These are phyloP conservation scores for Luidia sarsii DNA, from an alignment of 53 echinoderm and acorn worm species.

Conservation along the genomic window DNA sequence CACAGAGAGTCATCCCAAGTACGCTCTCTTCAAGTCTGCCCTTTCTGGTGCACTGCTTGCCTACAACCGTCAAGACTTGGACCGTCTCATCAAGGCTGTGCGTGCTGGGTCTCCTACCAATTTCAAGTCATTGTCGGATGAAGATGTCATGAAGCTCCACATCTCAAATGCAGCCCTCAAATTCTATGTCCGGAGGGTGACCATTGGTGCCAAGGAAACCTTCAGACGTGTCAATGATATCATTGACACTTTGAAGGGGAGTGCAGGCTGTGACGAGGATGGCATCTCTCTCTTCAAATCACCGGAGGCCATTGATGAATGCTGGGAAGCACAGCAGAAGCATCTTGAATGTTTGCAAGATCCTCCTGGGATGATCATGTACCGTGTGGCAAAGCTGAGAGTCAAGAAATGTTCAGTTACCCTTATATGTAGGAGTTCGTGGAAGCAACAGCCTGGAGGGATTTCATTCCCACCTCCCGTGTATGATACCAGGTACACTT, in stretches of 20 bases:
- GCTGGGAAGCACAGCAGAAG: slow-evolving; percentile 54
- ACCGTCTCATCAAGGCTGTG: slow-evolving; percentile 28
- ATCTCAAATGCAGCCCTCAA: slow-evolving; percentile 17
- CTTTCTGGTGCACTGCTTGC: slow-evolving; percentile 41
- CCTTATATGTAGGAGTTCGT: slow-evolving; percentile 23
- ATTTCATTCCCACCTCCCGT: slow-evolving; percentile 51
- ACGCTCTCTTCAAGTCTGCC: slow-evolving; percentile 44
- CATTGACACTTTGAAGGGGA: slow-evolving; percentile 43
- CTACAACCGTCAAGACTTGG: slow-evolving; percentile 32
- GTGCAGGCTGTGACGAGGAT: slow-evolving; percentile 46
- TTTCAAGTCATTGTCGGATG: slow-evolving; percentile 20
- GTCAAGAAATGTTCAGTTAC: slow-evolving; percentile 42
- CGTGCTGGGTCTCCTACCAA: slow-evolving; percentile 28
- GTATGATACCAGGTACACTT: slow-evolving; percentile 51
- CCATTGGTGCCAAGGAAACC: slow-evolving; percentile 44
- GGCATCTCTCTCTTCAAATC: slow-evolving; percentile 43
- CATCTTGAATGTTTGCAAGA: slow-evolving; percentile 58
- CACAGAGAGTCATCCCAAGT: slow-evolving; percentile 45
- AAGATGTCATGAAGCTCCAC: not conserved
- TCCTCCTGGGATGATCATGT: slow-evolving; percentile 59
- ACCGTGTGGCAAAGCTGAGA: slow-evolving; percentile 32
- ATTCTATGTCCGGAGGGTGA: slow-evolving; percentile 39
- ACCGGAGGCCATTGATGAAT: slow-evolving; percentile 50
- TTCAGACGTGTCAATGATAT: slow-evolving; percentile 31
- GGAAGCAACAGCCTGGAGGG: slow-evolving; percentile 60